A percentile compares a stretch with the other conserved stretches of the same genome.
Conservation (phyloP, 2,797 vertebrate genomes). For the Gymnothorax reevesii region DNA sequence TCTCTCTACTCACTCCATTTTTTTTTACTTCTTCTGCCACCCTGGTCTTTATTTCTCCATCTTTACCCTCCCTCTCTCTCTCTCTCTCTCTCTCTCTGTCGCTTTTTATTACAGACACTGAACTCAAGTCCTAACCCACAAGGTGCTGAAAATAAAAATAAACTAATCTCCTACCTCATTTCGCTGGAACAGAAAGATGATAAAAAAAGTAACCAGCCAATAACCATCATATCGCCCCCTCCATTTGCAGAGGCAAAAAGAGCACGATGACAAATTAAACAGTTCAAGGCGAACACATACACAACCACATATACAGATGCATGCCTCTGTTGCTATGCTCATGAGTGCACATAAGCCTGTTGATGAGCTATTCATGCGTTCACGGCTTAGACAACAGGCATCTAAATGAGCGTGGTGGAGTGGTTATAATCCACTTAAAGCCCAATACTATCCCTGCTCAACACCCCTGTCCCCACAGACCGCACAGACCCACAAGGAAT, state of each 20-base stretch:
- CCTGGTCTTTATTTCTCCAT: conserved; percentile 17
- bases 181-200: conserved; percentile 54
- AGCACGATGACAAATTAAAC: conserved; percentile 62
- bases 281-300: neutral
- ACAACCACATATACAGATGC: conserved; percentile 40
- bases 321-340: conserved; percentile 36
- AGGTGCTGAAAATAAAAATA: conserved; percentile 46
- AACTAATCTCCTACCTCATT: conserved; percentile 44
- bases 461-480: neutral
- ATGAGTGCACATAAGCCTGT: conserved; percentile 34
- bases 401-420: conserved; percentile 11
- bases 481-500: neutral
- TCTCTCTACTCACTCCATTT: conserved; percentile 12
- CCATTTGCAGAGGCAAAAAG: conserved; percentile 54
- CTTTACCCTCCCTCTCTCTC: conserved; percentile 17
- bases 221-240: conserved; percentile 42
- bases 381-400: conserved; percentile 7
- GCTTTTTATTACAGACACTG: conserved; percentile 10
- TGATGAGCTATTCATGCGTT: conserved; percentile 52
- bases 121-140: conserved; percentile 30
- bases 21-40: neutral
- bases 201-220: conserved; percentile 56
- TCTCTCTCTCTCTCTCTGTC: neutral
- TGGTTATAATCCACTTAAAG: conserved; percentile 11
- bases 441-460: neutral